Percentiles rank a stretch among this genome's conserved stretches.
Evolutionary conservation across 2,113 vertebrate species (phyloP).

Genomic region (Oryzias celebensis): DNA sequence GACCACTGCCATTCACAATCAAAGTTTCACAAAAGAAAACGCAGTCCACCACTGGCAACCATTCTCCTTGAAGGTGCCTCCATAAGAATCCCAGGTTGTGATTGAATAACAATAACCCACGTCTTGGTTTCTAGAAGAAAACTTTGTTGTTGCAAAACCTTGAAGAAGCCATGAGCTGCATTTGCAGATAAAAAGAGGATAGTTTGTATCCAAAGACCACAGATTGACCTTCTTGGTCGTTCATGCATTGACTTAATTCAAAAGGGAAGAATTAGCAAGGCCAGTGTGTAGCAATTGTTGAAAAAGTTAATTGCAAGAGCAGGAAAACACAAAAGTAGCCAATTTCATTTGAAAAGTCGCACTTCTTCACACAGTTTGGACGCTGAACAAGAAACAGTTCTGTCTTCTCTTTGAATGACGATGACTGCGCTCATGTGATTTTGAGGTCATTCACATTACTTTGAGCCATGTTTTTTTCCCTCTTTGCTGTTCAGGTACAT

Average conservation of each 20-base stretch:
- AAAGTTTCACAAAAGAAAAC: conserved; percentile 1
- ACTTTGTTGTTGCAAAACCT: conserved; percentile 59
- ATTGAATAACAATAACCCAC: too few relatives aligned
- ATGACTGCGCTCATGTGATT: conserved; percentile 31
- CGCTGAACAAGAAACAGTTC: conserved; percentile 7
- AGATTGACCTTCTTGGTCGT: conserved; percentile 43
- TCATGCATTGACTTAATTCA: conserved; percentile 59
- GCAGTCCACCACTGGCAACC: neutral
- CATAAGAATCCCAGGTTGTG: neutral
- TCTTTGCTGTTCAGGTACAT: conserved; percentile 31
- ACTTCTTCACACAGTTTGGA: conserved; percentile 42
- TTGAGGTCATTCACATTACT: conserved; percentile 45
- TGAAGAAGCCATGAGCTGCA: conserved; percentile 54
- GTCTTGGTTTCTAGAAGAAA: conserved; percentile 2
- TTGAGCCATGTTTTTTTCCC: conserved; percentile 12
- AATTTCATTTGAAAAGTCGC: conserved; percentile 39
- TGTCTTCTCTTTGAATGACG: conserved; percentile 25
- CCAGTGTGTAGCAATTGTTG: conserved; percentile 46
- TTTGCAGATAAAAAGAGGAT: conserved; percentile 51
- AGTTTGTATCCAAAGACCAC: conserved; percentile 54
- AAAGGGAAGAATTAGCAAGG: conserved; percentile 57
- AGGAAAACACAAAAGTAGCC: conserved; percentile 38
- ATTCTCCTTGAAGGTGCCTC: conserved; percentile 11
- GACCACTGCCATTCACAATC: neutral
- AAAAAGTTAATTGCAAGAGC: conserved; percentile 42